Conservation (phyloP, 2,888 invertebrate species). For the Habrosyne pyritoides region DNA sequence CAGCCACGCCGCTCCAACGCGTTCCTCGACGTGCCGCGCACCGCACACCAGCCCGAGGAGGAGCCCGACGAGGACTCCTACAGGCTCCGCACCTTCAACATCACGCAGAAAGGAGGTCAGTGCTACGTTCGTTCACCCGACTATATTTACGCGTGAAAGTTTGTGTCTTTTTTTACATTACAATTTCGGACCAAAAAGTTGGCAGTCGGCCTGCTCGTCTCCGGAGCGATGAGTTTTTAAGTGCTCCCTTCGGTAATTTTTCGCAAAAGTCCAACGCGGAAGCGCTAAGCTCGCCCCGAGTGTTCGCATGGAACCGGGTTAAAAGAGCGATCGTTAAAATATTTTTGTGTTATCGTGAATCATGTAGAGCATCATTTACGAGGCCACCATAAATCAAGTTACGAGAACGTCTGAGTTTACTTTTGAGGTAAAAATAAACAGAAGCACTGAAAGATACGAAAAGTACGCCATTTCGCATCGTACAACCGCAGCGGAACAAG, state of each 20-base stretch:
- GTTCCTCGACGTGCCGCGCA: constrained; percentile 87
- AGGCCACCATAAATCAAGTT: constrained; percentile 64
- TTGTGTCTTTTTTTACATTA: constrained; percentile 61
- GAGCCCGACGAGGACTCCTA: constrained; percentile 94
- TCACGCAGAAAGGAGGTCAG: constrained; percentile 93
- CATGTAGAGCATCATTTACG: constrained; percentile 59
- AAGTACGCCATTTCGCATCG: constrained; percentile 10
- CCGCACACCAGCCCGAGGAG: constrained; percentile 70
- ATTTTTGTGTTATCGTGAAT: constrained; percentile 62
- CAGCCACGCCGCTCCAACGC: constrained; percentile 87
- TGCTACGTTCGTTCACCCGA: constrained; percentile 76
- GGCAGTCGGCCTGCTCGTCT: constrained; percentile 60
- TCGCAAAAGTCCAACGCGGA: constrained; percentile 35
- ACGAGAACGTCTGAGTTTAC: constrained; percentile 59
- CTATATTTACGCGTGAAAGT: constrained; percentile 65
- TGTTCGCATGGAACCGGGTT: constrained; percentile 47
- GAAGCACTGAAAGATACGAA: constrained; percentile 27
- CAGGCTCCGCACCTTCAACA: constrained; percentile 95
- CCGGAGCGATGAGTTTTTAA: constrained; percentile 37
- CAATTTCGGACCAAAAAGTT: constrained; percentile 60
- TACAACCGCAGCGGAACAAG: neutral
- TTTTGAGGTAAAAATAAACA: constrained; percentile 69
- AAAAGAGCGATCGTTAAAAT: constrained; percentile 55
- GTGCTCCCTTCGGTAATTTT: constrained; percentile 39
- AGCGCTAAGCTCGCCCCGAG: constrained; percentile 23